Percentiles rank a stretch among this genome's conserved stretches.
phyloP scores from a whole-genome alignment of 2,797 vertebrate species.

The Adelosebastes latens region DNA sequence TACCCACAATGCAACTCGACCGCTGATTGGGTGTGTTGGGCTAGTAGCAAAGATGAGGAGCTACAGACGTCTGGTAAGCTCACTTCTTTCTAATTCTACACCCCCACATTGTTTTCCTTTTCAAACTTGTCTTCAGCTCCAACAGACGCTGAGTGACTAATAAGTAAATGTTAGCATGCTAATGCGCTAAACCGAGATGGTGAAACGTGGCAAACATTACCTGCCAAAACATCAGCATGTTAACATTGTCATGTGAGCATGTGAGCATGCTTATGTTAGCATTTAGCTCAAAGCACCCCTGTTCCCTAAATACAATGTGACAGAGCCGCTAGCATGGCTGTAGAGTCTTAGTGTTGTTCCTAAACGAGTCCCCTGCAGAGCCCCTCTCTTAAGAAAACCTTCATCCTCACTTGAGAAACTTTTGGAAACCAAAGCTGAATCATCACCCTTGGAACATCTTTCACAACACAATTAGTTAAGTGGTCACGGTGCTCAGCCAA shows the following conservation, averaged over 20 bases:
- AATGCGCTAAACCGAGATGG: neutral
- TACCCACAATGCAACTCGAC: too few relatives aligned
- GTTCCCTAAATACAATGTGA: neutral
- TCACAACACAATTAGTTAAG: conserved; percentile 71
- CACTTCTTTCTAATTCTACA: too few relatives aligned
- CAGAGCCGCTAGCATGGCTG: neutral
- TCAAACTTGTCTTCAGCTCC: too few relatives aligned
- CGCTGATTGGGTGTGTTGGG: too few relatives aligned
- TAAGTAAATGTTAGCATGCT: neutral
- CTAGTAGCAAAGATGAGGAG: too few relatives aligned
- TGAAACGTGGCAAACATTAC: too few relatives aligned
- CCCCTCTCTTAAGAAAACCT: conserved; percentile 8
- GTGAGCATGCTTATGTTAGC: neutral
- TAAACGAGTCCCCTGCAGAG: neutral
- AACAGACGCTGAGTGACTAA: neutral
- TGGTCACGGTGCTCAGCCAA: conserved; percentile 58
- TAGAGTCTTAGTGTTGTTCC: neutral
- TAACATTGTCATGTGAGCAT: neutral
- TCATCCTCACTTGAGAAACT: conserved; percentile 35
- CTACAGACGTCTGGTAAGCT: too few relatives aligned
- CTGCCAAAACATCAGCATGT: neutral
- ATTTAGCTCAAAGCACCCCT: neutral
- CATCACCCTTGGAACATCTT: conserved; percentile 66
- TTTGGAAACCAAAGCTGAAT: conserved; percentile 40
- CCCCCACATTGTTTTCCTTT: too few relatives aligned